A percentile compares a stretch with the other conserved stretches of the same genome.
Conservation (phyloP, 2,888 invertebrate genomes). For the Oxytorus armatus region DNA sequence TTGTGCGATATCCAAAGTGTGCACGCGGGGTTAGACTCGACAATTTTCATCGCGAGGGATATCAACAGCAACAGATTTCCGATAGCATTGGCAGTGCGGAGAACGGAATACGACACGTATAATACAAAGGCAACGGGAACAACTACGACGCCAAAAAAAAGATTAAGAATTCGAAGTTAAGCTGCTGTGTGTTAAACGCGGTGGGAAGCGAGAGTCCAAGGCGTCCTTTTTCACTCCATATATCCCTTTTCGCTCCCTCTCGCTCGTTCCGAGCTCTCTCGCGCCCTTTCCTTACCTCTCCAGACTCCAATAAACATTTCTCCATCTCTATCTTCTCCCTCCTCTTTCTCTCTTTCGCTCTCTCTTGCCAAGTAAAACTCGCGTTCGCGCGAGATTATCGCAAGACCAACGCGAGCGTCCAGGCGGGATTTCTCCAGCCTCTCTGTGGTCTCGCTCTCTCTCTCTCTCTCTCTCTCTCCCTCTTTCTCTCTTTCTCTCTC, state of each 20-base stretch:
- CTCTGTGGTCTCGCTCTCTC: slow-evolving; percentile 65
- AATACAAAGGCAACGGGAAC: slow-evolving; percentile 27
- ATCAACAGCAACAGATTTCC: slow-evolving; percentile 57
- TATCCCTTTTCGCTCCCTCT: slow-evolving; percentile 11
- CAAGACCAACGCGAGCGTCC: slow-evolving; percentile 28
- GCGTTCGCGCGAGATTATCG: slow-evolving; percentile 27
- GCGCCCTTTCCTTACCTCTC: slow-evolving; percentile 25
- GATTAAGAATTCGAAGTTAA: slow-evolving; percentile 1
- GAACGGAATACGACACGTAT: not conserved
- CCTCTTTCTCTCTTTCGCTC: slow-evolving; percentile 6
- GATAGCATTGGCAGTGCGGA: slow-evolving; percentile 47
- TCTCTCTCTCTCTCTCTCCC: too few species aligned
- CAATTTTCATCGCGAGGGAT: slow-evolving; percentile 37
- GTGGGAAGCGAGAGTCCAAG: slow-evolving; percentile 15
- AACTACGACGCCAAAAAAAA: not conserved
- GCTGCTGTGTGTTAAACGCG: not conserved
- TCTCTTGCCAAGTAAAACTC: slow-evolving; percentile 37
- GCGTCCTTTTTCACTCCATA: slow-evolving; percentile 42
- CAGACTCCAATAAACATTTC: slow-evolving; percentile 48
- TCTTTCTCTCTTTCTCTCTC: too few species aligned
- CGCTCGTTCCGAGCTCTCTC: slow-evolving; percentile 13
- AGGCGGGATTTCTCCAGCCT: slow-evolving; percentile 60
- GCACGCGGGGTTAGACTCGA: not conserved
- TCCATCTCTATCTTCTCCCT: slow-evolving; percentile 26
- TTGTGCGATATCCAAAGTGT: not conserved